Conservation (phyloP, 2,888 invertebrate species). For the Coleophora flavipennella region DNA sequence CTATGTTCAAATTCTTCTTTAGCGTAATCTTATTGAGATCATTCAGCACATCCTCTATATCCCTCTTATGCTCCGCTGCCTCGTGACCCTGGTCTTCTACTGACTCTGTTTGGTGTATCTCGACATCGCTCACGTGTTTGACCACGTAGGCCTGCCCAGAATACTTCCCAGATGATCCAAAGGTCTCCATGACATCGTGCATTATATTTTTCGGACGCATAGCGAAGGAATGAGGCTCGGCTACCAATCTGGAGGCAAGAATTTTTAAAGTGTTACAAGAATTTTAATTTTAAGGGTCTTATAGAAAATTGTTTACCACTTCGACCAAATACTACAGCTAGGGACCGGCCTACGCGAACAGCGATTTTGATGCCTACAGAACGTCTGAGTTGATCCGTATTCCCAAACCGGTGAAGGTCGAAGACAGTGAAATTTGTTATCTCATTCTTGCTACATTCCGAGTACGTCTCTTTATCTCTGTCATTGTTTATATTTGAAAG, state of each 20-base stretch:
- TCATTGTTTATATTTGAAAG: too few relatives aligned
- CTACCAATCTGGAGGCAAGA: constrained; percentile 56
- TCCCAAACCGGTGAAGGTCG: too few relatives aligned
- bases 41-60: constrained; percentile 59
- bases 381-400: too few relatives aligned
- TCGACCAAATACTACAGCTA: too few relatives aligned
- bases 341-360: too few relatives aligned
- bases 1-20: constrained; percentile 58
- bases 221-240: constrained; percentile 53
- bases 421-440: too few relatives aligned
- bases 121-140: constrained; percentile 48
- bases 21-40: constrained; percentile 62
- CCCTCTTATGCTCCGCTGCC: constrained; percentile 41
- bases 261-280: too few relatives aligned
- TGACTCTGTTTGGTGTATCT: constrained; percentile 35
- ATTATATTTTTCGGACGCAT: constrained; percentile 59
- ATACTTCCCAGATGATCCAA: constrained; percentile 44
- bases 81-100: constrained; percentile 53
- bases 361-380: too few relatives aligned
- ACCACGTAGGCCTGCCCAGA: constrained; percentile 46
- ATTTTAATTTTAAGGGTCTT: too few relatives aligned
- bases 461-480: too few relatives aligned
- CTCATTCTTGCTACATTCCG: too few relatives aligned
- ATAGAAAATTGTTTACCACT: too few relatives aligned
- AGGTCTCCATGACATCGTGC: constrained; percentile 67